phyloP scores from a whole-genome alignment of 2,113 vertebrate species.

The Vidua macroura region DNA sequence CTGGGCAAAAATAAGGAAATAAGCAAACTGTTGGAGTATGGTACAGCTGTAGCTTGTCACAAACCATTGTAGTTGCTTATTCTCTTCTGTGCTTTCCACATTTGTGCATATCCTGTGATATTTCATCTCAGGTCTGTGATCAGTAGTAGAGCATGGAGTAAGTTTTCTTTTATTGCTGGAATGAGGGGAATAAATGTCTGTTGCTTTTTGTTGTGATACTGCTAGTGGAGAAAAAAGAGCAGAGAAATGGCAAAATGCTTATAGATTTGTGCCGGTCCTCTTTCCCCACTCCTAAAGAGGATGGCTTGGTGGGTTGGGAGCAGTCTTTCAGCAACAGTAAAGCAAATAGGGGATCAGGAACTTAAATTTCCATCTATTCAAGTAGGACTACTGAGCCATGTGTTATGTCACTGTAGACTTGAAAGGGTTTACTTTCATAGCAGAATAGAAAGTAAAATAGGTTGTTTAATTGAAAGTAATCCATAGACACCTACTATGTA shows the following conservation, averaged over 20 bases:
- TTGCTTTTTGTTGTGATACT: background rate
- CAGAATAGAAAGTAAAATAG: background rate
- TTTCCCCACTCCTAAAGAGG: background rate
- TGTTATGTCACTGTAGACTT: background rate
- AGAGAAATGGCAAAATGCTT: background rate
- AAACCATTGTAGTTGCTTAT: background rate
- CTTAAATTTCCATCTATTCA: background rate
- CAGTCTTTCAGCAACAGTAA: background rate
- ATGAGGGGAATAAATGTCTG: background rate
- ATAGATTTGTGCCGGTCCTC: background rate
- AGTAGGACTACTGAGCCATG: background rate
- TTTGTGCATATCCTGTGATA: background rate
- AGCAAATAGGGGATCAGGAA: background rate
- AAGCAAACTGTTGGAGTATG: background rate
- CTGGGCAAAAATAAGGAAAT: background rate
- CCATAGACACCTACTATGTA: background rate
- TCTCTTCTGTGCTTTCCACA: background rate
- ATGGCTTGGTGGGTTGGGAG: background rate
- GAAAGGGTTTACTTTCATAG: background rate
- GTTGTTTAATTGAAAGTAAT: constrained; percentile 31
- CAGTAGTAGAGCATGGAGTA: background rate
- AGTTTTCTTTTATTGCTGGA: background rate
- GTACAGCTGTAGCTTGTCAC: background rate
- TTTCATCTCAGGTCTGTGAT: background rate
- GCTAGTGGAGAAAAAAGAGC: background rate